Base-by-base conservation (phyloP, 2,888 invertebrate species). In the Cheilosia variabilis region DNA sequence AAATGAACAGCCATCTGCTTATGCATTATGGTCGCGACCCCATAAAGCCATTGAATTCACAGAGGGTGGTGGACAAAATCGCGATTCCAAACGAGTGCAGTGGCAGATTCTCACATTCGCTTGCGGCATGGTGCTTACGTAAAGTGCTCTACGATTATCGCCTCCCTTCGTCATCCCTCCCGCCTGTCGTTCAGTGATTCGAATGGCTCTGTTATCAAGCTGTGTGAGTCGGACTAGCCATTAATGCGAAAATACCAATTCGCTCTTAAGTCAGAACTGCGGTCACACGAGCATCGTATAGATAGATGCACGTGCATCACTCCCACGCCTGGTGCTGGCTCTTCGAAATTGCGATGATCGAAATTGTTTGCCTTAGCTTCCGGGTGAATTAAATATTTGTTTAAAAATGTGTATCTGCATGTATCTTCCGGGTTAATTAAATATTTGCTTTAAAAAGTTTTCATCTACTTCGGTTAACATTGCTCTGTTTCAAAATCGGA, bases 91-190 rank as follows among this genome's bases (percentile, higher is more conserved):
- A n/a, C 43, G 22, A 50, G 55, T 31, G 43, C 57, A 69, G 55
- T 17, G 17, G 45, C 19, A 47, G 27, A 66, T 50, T 66, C n/a
- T 22, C 31, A 17, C 34, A 57, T 34, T 41, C 50, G 22, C 41
- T 27, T 37, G 53, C 65, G 19, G 24, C 43, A 31, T 45, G 34
- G 15, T 17, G 22, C 75, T 75, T 75, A 75, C 75, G 65, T 75
- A 75, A 75, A 65, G 24, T 55, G 34, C n/a, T 63, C 34, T 34
- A 53, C 63, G 63, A 69, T n/a, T 19, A 37, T 17, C 47, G 6
- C 27, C 13, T 52, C 24, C 41, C 22, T 47, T 24, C 7, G 15
- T 10, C 34, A 34, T 34, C n/a, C 50, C 19, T 9, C 24, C 37
- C 37, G 57, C 9, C 19, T 17, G n/a, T 3, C n/a, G n/a, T 13